These are phyloP conservation scores for Rhinella marina DNA, from an alignment of 2,797 vertebrate species.

Conservation along the genomic window DNA sequence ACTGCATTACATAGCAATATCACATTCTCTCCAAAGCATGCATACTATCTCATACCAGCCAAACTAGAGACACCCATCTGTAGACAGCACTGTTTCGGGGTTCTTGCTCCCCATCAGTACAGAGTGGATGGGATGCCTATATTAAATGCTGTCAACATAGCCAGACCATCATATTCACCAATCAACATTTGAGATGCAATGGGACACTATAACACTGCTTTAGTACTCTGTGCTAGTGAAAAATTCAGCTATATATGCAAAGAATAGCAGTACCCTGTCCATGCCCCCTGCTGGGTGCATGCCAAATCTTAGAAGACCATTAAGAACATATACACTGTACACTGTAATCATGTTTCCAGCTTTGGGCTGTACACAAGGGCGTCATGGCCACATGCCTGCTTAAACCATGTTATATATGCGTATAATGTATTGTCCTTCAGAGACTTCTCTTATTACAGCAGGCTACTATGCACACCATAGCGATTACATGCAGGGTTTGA, in stretches of 20 bases:
- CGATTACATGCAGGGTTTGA: conserved; percentile 37
- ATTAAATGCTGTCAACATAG: too few relatives aligned
- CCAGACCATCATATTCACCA: too few relatives aligned
- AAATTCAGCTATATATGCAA: neutral
- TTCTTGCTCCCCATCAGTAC: too few relatives aligned
- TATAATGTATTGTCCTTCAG: conserved; percentile 3
- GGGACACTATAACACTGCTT: neutral
- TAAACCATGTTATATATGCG: conserved; percentile 22
- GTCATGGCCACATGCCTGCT: neutral
- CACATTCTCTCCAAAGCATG: too few relatives aligned
- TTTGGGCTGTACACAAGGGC: neutral
- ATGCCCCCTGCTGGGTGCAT: neutral
- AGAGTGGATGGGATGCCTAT: too few relatives aligned
- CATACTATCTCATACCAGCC: too few relatives aligned
- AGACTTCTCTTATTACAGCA: conserved; percentile 42
- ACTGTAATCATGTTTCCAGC: neutral
- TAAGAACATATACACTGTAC: neutral
- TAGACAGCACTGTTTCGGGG: too few relatives aligned
- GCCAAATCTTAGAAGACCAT: neutral
- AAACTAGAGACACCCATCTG: too few relatives aligned
- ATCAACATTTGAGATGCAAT: neutral
- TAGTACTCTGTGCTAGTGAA: neutral
- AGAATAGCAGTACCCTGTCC: neutral
- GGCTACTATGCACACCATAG: conserved; percentile 27
- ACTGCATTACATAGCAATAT: too few relatives aligned